Evolutionary conservation across 2,797 vertebrate species (phyloP).

Genomic region (Epinephelus malabaricus): DNA sequence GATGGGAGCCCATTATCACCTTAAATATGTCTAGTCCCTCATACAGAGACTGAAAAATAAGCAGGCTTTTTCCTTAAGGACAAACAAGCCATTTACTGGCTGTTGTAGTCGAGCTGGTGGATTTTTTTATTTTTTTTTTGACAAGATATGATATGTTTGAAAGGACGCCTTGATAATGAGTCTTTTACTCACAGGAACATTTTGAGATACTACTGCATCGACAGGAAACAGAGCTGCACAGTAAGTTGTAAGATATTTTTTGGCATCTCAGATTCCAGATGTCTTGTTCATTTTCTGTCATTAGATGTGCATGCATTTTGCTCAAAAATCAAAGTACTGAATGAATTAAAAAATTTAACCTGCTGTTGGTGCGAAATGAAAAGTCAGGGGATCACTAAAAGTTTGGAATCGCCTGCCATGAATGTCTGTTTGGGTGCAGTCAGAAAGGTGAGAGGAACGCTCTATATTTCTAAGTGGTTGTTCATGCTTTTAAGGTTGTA

Average conservation of each 20-base stretch:
- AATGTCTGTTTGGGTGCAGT: no score
- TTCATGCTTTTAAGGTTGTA: no score
- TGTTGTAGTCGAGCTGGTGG: background rate
- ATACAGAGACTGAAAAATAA: constrained; percentile 25
- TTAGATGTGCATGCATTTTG: background rate
- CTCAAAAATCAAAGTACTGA: background rate
- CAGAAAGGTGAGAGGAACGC: no score
- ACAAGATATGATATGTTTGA: constrained; percentile 8
- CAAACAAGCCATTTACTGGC: background rate
- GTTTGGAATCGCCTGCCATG: no score
- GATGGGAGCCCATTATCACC: constrained; percentile 24
- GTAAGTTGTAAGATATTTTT: background rate
- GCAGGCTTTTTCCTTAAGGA: constrained; percentile 1
- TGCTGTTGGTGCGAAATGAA: background rate
- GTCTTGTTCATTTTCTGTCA: background rate
- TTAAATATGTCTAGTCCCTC: constrained; percentile 22
- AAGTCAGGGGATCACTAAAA: background rate
- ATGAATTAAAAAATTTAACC: background rate
- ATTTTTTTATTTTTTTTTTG: background rate
- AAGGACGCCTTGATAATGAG: background rate
- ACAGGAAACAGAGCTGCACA: background rate
- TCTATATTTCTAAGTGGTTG: no score
- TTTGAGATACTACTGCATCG: background rate
- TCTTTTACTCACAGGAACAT: background rate
- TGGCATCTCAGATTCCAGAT: background rate